Evolutionary conservation across 2,797 vertebrate genomes (phyloP).

Genomic region (Enteromius viviparus): DNA sequence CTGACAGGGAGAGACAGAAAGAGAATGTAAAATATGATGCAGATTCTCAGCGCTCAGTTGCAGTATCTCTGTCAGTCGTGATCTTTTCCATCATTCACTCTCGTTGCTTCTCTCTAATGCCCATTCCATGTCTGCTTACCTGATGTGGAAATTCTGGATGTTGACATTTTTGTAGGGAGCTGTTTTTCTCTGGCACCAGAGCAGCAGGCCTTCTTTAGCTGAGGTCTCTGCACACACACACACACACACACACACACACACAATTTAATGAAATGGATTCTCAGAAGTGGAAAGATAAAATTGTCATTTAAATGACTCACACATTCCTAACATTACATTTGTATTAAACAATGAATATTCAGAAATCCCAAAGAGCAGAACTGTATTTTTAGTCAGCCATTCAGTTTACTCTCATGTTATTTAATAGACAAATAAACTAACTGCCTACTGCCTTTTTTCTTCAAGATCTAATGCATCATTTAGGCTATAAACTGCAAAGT

Average conservation of each 20-base stretch:
- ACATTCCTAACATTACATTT: background rate
- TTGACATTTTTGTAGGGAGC: slow-evolving; percentile 99
- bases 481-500: background rate
- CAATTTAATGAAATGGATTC: slow-evolving; percentile 3
- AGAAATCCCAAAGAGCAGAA: slow-evolving; percentile 7
- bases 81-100: slow-evolving; percentile 4
- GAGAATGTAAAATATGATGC: slow-evolving; percentile 17
- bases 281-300: slow-evolving; percentile 11
- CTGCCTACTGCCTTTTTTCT: background rate
- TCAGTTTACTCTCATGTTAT: background rate
- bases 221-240: slow-evolving; percentile 85
- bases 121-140: slow-evolving; percentile 75
- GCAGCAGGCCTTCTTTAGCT: slow-evolving; percentile 94
- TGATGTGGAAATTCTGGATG: slow-evolving; percentile 99
- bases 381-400: background rate
- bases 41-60: background rate
- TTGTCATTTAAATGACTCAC: slow-evolving; percentile 16
- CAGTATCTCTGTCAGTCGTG: slow-evolving; percentile 6
- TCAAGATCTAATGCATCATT: background rate
- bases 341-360: slow-evolving; percentile 14
- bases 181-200: slow-evolving; percentile 99
- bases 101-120: slow-evolving; percentile 15
- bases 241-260: background rate
- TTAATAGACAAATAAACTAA: background rate
- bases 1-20: slow-evolving; percentile 68